Percentiles rank a stretch among this genome's conserved stretches.
phyloP scores from a whole-genome alignment of 2,888 invertebrate genomes.

The Phania funesta region DNA sequence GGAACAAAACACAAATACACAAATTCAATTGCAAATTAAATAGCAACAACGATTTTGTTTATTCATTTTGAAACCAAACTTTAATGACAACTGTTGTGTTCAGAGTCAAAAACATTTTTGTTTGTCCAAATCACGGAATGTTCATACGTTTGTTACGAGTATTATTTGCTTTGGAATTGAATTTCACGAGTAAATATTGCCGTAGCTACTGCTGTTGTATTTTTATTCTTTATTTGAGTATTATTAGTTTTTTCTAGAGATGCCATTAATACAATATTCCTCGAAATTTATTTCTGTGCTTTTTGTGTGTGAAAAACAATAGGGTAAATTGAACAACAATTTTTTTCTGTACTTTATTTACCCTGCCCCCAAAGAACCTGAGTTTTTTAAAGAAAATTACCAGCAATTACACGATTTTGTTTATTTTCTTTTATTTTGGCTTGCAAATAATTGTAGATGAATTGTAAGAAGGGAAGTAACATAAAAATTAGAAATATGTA shows the following conservation, averaged over 20 bases:
- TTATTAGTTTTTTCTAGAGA: constrained; percentile 16
- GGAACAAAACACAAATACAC: not conserved
- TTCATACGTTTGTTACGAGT: constrained; percentile 11
- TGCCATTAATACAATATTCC: constrained; percentile 49
- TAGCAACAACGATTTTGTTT: constrained; percentile 20
- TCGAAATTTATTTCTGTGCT: constrained; percentile 27
- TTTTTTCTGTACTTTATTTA: not conserved
- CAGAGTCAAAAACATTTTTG: constrained; percentile 61
- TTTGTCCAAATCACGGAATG: constrained; percentile 62
- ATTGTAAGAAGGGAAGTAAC: not conserved
- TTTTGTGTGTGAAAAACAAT: constrained; percentile 33
- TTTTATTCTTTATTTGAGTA: not conserved
- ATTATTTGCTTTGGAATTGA: constrained; percentile 36
- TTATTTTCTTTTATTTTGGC: not conserved
- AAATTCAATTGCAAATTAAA: not conserved
- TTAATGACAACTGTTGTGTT: constrained; percentile 60
- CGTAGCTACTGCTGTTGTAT: not conserved
- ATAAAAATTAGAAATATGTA: not conserved
- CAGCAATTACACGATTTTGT: constrained; percentile 40
- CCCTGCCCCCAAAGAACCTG: constrained; percentile 38
- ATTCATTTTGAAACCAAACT: constrained; percentile 51
- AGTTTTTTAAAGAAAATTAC: constrained; percentile 26
- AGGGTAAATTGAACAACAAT: constrained; percentile 18
- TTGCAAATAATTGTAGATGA: not conserved
- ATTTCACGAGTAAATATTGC: constrained; percentile 1